A percentile compares a stretch with the other conserved stretches of the same genome.
These are phyloP conservation scores for Polyodon spathula DNA, from an alignment of 2,113 vertebrate genomes.

Conservation along the genomic window DNA sequence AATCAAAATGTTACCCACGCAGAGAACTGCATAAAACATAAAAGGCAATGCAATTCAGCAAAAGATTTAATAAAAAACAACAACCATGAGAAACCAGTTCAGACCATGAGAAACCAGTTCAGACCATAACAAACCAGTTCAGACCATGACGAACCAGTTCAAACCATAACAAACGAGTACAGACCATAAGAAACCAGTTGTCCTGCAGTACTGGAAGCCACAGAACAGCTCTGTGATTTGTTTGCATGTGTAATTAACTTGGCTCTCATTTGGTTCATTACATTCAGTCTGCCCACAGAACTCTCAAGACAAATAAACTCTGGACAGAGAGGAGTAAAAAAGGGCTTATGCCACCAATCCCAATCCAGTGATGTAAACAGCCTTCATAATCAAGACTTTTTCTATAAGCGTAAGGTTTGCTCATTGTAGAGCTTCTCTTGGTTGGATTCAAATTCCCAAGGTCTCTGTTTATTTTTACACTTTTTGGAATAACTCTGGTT, in stretches of 20 bases:
- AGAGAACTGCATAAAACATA: no score
- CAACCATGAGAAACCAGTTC: no score
- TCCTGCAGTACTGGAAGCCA: background rate
- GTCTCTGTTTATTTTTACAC: constrained; percentile 71
- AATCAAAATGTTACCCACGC: no score
- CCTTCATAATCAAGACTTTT: constrained; percentile 34
- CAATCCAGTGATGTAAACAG: constrained; percentile 41
- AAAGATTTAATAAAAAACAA: no score
- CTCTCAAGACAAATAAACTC: constrained; percentile 7
- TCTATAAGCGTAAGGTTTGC: constrained; percentile 53
- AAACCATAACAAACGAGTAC: background rate
- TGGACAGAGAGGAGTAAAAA: constrained; percentile 5
- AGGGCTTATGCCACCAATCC: constrained; percentile 47
- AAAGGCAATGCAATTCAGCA: no score
- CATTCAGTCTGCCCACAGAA: background rate
- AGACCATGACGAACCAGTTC: background rate
- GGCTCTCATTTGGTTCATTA: background rate
- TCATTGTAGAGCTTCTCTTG: constrained; percentile 50
- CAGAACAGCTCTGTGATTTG: background rate
- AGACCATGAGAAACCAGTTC: no score
- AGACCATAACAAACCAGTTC: no score
- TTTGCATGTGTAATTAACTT: background rate
- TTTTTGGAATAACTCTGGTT: constrained; percentile 56
- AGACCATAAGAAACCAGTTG: background rate
- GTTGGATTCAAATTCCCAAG: constrained; percentile 64